phyloP scores from a whole-genome alignment of 2,888 invertebrate species.

The Xanthostigma xanthostigma region DNA sequence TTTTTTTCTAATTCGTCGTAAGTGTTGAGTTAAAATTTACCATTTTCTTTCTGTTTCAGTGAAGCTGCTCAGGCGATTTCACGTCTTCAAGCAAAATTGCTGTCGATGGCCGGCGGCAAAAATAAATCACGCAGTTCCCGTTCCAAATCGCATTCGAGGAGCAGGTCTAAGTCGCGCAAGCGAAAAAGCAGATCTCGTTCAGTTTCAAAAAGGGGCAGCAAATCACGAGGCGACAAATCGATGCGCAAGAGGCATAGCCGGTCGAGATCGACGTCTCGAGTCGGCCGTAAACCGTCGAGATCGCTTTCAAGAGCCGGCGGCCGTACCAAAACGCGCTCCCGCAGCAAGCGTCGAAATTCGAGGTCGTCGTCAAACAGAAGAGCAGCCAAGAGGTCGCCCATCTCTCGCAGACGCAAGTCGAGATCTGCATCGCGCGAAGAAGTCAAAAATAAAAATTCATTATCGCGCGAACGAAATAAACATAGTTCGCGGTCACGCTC shows the following conservation, averaged over 20 bases:
- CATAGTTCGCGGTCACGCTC: constrained; percentile 21
- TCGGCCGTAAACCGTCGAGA: not conserved
- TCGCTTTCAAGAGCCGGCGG: not conserved
- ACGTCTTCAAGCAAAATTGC: constrained; percentile 43
- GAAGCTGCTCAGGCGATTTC: constrained; percentile 36
- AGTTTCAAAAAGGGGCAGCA: not conserved
- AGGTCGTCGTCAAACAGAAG: too few relatives aligned
- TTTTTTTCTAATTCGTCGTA: constrained; percentile 1
- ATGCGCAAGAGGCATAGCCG: not conserved
- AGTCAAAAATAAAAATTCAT: too few relatives aligned
- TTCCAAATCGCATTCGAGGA: constrained; percentile 21
- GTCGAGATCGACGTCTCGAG: not conserved
- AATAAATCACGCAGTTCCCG: constrained; percentile 15
- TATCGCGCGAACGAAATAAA: constrained; percentile 16
- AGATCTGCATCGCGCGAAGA: too few relatives aligned
- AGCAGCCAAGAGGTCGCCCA: too few relatives aligned
- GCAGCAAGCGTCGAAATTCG: constrained; percentile 11
- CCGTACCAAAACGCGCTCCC: constrained; percentile 17
- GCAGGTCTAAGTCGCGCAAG: constrained; percentile 16
- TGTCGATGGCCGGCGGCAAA: constrained; percentile 42
- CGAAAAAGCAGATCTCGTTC: constrained; percentile 3
- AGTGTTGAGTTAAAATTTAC: not conserved
- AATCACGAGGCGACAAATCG: not conserved
- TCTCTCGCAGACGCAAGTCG: too few relatives aligned
- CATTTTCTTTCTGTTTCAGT: constrained; percentile 15